Conservation (phyloP, 2,797 vertebrate genomes). For the Linurgus olivaceus region DNA sequence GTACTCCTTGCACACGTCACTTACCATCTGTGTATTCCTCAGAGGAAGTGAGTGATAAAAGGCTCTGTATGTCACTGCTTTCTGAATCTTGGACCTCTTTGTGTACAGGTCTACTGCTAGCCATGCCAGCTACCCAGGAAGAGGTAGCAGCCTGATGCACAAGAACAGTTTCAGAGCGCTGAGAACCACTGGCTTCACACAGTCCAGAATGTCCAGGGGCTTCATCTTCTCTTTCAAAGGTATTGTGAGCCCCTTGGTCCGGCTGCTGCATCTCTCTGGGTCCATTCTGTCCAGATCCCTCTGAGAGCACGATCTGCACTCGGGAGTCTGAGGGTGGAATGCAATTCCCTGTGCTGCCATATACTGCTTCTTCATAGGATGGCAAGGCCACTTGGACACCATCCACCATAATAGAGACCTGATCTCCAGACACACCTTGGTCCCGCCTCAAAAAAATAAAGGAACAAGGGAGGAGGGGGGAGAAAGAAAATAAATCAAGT, state of each 20-base stretch:
- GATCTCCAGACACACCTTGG: slow-evolving; percentile 87
- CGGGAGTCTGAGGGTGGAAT: slow-evolving; percentile 82
- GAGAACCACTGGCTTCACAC: slow-evolving; percentile 77
- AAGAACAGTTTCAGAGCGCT: slow-evolving; percentile 87
- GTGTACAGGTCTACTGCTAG: slow-evolving; percentile 71
- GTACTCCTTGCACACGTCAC: neutral
- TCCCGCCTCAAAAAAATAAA: slow-evolving; percentile 80
- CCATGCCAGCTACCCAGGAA: slow-evolving; percentile 79
- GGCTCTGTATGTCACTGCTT: slow-evolving; percentile 87
- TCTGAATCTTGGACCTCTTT: slow-evolving; percentile 82
- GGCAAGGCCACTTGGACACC: slow-evolving; percentile 93
- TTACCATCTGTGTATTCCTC: slow-evolving; percentile 92
- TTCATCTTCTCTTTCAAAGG: slow-evolving; percentile 74
- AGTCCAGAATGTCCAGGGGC: slow-evolving; percentile 82
- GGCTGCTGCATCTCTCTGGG: slow-evolving; percentile 61
- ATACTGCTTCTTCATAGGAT: slow-evolving; percentile 94
- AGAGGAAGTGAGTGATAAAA: slow-evolving; percentile 87
- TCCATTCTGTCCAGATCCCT: slow-evolving; percentile 76
- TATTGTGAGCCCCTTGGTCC: slow-evolving; percentile 36
- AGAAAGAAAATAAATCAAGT: neutral
- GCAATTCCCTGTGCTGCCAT: slow-evolving; percentile 81
- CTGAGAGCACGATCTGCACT: slow-evolving; percentile 89
- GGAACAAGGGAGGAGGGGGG: neutral
- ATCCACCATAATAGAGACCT: slow-evolving; percentile 94
- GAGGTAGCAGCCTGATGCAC: slow-evolving; percentile 83